Evolutionary conservation across 2,113 vertebrate genomes (phyloP), one percentile per base, ranked within the genome.

Genomic region (Chamaetylas fuelleborni): DNA sequence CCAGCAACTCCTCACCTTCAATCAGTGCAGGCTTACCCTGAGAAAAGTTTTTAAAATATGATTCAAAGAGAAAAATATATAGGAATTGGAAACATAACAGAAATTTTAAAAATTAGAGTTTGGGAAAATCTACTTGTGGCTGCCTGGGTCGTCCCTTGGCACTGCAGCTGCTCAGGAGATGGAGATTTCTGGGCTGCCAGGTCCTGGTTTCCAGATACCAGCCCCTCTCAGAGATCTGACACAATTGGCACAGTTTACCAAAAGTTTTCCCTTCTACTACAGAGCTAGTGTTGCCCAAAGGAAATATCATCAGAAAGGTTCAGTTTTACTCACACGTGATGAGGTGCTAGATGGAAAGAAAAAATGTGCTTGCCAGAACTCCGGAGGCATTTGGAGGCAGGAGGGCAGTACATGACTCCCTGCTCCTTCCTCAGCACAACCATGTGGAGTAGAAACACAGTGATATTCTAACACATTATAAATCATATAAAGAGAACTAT

Each of bases 281-380:
- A 61, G 50, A 72, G n/a, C 20, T 64, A 84, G n/a, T 8, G 20
- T n/a, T 92, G 31, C 60, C 62, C 53, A 54, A 47, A 7, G 4
- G 70, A 89, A 92, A 79, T 42, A 38, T 31, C 13, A 13, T 36
- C 50, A 87, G 36, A 80, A 82, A 42, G 66, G 34, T 57, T 61
- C 29, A 23, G 25, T 65, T 85, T 85, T 79, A 81, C 56, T 76
- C 65, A 69, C 20, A 50, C 2, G 4, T 61, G 45, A 69, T 72
- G 81, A 82, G 57, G 53, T 87, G 73, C 31, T 81, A 82, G 29
- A 61, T 82, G 78, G 60, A 90, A 96, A 83, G 42, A 62, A 34
- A 25, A 76, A 76, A 54, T 1, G 2, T n/a, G 25, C n/a, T 88
- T 78, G n/a, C 22, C 69, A 79, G 57, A 81, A n/a, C 17, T 54